These are phyloP conservation scores for Artibeus jamaicensis DNA, from an alignment of 2,797 vertebrate genomes.

Conservation along the genomic window DNA sequence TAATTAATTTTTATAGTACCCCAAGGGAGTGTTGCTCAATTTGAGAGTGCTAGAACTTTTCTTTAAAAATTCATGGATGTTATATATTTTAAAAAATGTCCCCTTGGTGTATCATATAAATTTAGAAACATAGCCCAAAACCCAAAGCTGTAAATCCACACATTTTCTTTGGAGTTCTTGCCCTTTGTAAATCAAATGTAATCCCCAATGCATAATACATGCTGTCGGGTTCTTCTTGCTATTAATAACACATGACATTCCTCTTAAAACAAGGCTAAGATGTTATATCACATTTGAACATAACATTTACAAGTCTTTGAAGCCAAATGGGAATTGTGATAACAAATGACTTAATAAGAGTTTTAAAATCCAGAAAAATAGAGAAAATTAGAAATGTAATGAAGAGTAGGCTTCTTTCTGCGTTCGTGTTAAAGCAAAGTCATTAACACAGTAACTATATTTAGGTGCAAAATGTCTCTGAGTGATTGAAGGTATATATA, in stretches of 20 bases:
- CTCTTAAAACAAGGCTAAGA: not conserved
- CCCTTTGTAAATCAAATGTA: slow-evolving; percentile 48
- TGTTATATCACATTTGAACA: not conserved
- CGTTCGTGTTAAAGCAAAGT: not conserved
- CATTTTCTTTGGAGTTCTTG: slow-evolving; percentile 32
- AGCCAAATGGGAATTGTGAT: not conserved
- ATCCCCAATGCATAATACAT: not conserved
- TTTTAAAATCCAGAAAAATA: not conserved
- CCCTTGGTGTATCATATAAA: slow-evolving; percentile 32
- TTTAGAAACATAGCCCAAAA: slow-evolving; percentile 44
- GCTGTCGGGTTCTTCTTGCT: not conserved
- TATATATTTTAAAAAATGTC: slow-evolving; percentile 43
- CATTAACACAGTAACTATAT: not conserved
- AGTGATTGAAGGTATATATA: not conserved
- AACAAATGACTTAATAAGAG: not conserved
- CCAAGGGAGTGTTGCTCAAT: slow-evolving; percentile 24
- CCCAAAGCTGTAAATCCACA: slow-evolving; percentile 46
- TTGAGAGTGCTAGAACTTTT: slow-evolving; percentile 47
- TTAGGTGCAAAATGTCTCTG: not conserved
- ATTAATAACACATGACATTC: slow-evolving; percentile 28
- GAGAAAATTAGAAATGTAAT: not conserved
- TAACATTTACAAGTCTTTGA: not conserved
- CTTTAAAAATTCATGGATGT: slow-evolving; percentile 40
- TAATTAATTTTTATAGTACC: slow-evolving; percentile 57
- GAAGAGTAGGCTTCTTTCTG: not conserved